phyloP scores from a whole-genome alignment of 2,113 vertebrate genomes.

The Oostethus manadensis region DNA sequence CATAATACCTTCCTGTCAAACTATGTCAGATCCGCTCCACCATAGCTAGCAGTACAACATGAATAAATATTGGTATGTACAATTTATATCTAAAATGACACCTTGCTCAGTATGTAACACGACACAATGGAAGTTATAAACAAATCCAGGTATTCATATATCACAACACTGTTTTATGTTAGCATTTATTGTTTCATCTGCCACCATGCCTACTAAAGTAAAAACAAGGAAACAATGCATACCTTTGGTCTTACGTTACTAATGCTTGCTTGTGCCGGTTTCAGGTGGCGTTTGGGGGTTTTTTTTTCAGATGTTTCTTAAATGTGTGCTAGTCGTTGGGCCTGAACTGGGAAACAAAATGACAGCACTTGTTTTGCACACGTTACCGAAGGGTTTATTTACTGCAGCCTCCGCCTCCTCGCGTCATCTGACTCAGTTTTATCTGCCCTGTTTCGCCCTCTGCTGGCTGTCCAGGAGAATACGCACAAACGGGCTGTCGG shows the following conservation, averaged over 20 bases:
- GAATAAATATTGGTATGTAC: background rate
- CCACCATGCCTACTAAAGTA: conserved; percentile 11
- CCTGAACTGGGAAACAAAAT: conserved; percentile 47
- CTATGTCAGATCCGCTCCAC: conserved; percentile 19
- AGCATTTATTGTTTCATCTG: conserved; percentile 15
- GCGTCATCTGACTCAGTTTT: conserved; percentile 35
- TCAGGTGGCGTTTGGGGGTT: conserved; percentile 30
- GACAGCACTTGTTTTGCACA: conserved; percentile 65
- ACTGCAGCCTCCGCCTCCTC: conserved; percentile 40
- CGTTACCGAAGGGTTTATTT: conserved; percentile 50
- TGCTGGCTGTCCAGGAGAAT: conserved; percentile 37
- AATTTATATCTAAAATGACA: background rate
- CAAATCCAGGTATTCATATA: background rate
- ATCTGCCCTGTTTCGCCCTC: conserved; percentile 51
- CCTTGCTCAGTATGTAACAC: conserved; percentile 5
- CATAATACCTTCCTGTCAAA: conserved; percentile 1
- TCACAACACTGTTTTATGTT: conserved; percentile 7
- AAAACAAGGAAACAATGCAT: conserved; percentile 38
- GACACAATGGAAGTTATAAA: background rate
- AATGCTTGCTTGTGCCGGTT: conserved; percentile 34
- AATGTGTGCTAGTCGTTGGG: conserved; percentile 32
- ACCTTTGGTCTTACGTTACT: conserved; percentile 44
- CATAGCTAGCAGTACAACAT: conserved; percentile 1
- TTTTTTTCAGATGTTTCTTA: conserved; percentile 6
- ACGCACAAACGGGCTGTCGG: background rate